Evolutionary conservation across 2,888 invertebrate genomes (phyloP).

Genomic region (Subacronicta megacephala): DNA sequence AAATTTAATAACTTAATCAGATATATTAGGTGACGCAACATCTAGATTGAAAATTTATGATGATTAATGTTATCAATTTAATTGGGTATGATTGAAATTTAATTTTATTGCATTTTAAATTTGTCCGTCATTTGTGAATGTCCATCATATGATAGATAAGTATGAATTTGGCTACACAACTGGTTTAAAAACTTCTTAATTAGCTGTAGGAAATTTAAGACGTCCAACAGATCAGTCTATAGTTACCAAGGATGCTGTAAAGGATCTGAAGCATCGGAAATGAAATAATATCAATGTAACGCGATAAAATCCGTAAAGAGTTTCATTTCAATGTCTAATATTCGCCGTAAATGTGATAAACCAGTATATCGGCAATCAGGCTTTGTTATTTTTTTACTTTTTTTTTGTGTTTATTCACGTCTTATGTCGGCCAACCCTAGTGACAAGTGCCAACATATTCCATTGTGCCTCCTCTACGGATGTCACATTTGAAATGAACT

Average conservation of each 20-base stretch:
- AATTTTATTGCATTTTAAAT: slow-evolving; percentile 37
- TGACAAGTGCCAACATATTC: slow-evolving; percentile 42
- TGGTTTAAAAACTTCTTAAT: too few relatives aligned
- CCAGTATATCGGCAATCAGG: too few relatives aligned
- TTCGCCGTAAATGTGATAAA: too few relatives aligned
- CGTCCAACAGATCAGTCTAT: too few relatives aligned
- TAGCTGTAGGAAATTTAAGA: too few relatives aligned
- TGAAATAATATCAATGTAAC: too few relatives aligned
- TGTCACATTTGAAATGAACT: slow-evolving; percentile 46
- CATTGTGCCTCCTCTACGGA: slow-evolving; percentile 38
- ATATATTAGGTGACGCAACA: slow-evolving; percentile 5
- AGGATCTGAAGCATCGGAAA: too few relatives aligned
- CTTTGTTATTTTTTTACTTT: not conserved
- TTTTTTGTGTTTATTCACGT: not conserved
- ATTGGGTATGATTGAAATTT: slow-evolving; percentile 21
- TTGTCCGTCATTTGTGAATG: slow-evolving; percentile 11
- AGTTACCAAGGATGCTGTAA: too few relatives aligned
- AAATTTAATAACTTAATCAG: slow-evolving; percentile 10
- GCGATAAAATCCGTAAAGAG: too few relatives aligned
- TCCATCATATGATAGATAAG: too few relatives aligned
- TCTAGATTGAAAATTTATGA: slow-evolving; percentile 10
- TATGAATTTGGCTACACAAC: too few relatives aligned
- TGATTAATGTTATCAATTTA: slow-evolving; percentile 16
- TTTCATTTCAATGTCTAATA: too few relatives aligned
- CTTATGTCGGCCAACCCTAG: slow-evolving; percentile 31